These are phyloP conservation scores for Stramonita haemastoma DNA, from an alignment of 2,888 invertebrate genomes.

Conservation along the genomic window DNA sequence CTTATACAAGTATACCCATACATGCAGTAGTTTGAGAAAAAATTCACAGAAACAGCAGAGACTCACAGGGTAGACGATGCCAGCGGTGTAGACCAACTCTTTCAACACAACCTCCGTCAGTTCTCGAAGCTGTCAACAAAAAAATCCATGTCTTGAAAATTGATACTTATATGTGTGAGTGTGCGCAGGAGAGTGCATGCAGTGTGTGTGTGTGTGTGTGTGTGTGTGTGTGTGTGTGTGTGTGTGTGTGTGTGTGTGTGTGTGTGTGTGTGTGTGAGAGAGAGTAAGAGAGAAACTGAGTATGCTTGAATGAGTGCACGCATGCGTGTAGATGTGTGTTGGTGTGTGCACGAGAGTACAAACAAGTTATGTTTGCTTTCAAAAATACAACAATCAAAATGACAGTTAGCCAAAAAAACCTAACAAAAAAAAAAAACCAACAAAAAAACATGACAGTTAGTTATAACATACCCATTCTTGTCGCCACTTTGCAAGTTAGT, in stretches of 20 bases:
- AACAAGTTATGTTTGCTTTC: too few relatives aligned
- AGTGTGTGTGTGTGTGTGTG: background rate
- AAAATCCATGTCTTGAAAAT: background rate
- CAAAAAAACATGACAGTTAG: too few relatives aligned
- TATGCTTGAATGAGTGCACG: too few relatives aligned
- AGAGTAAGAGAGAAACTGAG: background rate
- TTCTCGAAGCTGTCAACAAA: slow-evolving; percentile 62
- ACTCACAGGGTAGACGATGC: slow-evolving; percentile 64
- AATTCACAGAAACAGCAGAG: background rate
- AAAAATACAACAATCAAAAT: too few relatives aligned
- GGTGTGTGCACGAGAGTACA: too few relatives aligned
- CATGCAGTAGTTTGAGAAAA: background rate
- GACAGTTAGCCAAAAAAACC: too few relatives aligned
- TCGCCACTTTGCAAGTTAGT: too few relatives aligned
- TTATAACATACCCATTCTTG: too few relatives aligned
- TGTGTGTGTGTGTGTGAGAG: background rate
- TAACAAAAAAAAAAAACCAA: too few relatives aligned
- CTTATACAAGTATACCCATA: background rate
- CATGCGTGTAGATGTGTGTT: too few relatives aligned
- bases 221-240: background rate
- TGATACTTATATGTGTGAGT: background rate
- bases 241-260: background rate
- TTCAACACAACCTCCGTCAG: slow-evolving; percentile 72
- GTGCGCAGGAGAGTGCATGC: background rate
- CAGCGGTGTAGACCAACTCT: slow-evolving; percentile 70